These are phyloP conservation scores for Monodelphis domestica DNA, from an alignment of 2,797 vertebrate species.

Conservation along the genomic window DNA sequence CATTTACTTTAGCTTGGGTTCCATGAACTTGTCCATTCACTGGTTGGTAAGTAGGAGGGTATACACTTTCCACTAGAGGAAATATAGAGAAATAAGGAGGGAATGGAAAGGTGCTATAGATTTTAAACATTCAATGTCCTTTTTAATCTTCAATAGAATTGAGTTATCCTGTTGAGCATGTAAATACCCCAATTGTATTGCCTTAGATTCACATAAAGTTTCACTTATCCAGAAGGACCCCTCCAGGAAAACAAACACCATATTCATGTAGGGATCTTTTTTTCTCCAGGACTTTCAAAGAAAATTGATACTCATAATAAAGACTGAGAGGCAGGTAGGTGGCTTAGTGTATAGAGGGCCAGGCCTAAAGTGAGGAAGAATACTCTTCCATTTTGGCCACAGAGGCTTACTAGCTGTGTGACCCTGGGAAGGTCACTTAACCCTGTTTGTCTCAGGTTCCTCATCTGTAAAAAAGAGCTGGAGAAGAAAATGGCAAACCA, in stretches of 20 bases:
- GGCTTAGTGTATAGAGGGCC: too few relatives aligned
- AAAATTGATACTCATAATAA: slow-evolving; percentile 8
- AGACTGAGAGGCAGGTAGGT: too few relatives aligned
- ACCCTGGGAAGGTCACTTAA: too few relatives aligned
- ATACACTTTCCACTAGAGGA: not conserved
- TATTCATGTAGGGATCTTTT: not conserved
- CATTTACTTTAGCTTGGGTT: not conserved
- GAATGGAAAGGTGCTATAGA: not conserved
- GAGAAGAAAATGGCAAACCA: too few relatives aligned
- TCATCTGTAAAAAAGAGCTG: too few relatives aligned
- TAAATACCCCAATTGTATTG: not conserved
- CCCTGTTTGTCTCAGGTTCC: too few relatives aligned
- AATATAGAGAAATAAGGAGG: not conserved
- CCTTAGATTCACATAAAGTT: not conserved
- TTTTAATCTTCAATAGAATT: not conserved
- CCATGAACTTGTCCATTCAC: not conserved
- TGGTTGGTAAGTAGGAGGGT: not conserved
- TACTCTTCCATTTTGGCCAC: too few relatives aligned
- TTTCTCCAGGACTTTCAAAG: not conserved
- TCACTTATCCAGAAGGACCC: not conserved
- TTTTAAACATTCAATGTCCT: not conserved
- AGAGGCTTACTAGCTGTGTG: too few relatives aligned
- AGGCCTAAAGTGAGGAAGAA: too few relatives aligned
- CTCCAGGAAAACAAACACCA: not conserved
- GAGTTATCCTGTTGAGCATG: not conserved